Evolutionary conservation across 2,888 invertebrate species (phyloP).

Genomic region (Limnephilus auricula): DNA sequence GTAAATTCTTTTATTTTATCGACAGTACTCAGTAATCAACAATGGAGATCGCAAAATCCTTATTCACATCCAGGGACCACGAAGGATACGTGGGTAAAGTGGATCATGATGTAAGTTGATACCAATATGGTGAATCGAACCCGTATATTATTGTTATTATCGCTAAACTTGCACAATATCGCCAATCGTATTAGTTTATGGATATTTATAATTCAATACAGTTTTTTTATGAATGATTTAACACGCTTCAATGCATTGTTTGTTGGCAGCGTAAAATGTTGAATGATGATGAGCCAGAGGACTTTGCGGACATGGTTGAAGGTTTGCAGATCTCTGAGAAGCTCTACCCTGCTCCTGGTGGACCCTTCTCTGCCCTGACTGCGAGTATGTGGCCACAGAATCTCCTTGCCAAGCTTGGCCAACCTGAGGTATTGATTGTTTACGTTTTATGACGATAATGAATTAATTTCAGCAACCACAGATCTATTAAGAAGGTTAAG

Average conservation of each 20-base stretch:
- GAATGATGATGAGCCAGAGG: slow-evolving; percentile 87
- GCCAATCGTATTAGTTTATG: not conserved
- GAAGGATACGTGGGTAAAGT: slow-evolving; percentile 94
- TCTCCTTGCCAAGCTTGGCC: slow-evolving; percentile 88
- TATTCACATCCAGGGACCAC: slow-evolving; percentile 91
- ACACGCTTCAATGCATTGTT: slow-evolving; percentile 4
- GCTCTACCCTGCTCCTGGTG: slow-evolving; percentile 87
- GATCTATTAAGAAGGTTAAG: not conserved
- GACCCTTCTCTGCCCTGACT: slow-evolving; percentile 95
- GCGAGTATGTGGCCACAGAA: slow-evolving; percentile 99
- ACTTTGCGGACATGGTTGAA: slow-evolving; percentile 81
- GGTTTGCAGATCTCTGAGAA: slow-evolving; percentile 83
- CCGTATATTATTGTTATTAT: not conserved
- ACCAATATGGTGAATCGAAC: slow-evolving; percentile 56
- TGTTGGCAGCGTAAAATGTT: slow-evolving; percentile 83
- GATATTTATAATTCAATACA: slow-evolving; percentile 46
- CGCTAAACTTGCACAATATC: not conserved
- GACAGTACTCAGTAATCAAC: slow-evolving; percentile 60
- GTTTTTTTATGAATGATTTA: not conserved
- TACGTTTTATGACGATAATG: not conserved
- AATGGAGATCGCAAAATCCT: slow-evolving; percentile 95
- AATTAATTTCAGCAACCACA: not conserved
- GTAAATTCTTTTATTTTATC: slow-evolving; percentile 2
- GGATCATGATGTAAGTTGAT: slow-evolving; percentile 83
- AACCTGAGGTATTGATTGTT: slow-evolving; percentile 82